phyloP scores from a whole-genome alignment of 2,888 invertebrate species.

The Harpalus rufipes region DNA sequence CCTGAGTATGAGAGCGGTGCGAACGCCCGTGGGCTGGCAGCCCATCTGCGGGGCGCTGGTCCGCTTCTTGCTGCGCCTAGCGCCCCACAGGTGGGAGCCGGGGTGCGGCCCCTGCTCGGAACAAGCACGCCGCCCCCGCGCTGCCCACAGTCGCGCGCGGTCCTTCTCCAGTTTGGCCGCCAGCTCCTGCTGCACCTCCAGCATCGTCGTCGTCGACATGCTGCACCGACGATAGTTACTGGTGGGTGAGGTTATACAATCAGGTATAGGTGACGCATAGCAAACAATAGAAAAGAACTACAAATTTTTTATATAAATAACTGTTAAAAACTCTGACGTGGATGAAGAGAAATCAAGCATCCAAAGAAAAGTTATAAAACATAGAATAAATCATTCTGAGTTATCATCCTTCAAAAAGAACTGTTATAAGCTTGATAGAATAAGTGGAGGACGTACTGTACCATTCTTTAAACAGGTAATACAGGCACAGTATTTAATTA shows the following conservation, averaged over 20 bases:
- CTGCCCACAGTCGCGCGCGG: conserved; percentile 68
- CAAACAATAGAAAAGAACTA: background rate
- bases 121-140: conserved; percentile 78
- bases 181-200: conserved; percentile 75
- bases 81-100: conserved; percentile 83
- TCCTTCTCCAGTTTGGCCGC: conserved; percentile 74
- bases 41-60: conserved; percentile 87
- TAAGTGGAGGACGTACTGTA: too few relatives aligned
- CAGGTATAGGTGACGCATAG: background rate
- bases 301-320: background rate
- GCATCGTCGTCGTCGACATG: conserved; percentile 72
- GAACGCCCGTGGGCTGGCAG: conserved; percentile 78
- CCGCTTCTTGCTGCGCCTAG: conserved; percentile 82
- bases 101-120: conserved; percentile 87
- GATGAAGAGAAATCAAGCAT: too few relatives aligned
- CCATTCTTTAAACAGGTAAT: too few relatives aligned
- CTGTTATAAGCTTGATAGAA: too few relatives aligned
- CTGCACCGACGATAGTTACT: background rate
- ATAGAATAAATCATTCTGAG: too few relatives aligned
- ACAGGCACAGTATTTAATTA: too few relatives aligned
- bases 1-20: conserved; percentile 83
- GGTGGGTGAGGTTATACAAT: conserved; percentile 12
- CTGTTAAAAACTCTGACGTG: background rate
- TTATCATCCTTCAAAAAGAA: too few relatives aligned
- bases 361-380: too few relatives aligned